A percentile compares a stretch with the other conserved stretches of the same genome.
Evolutionary conservation across 2,113 vertebrate species (phyloP).

Genomic region (Tragelaphus scriptus): DNA sequence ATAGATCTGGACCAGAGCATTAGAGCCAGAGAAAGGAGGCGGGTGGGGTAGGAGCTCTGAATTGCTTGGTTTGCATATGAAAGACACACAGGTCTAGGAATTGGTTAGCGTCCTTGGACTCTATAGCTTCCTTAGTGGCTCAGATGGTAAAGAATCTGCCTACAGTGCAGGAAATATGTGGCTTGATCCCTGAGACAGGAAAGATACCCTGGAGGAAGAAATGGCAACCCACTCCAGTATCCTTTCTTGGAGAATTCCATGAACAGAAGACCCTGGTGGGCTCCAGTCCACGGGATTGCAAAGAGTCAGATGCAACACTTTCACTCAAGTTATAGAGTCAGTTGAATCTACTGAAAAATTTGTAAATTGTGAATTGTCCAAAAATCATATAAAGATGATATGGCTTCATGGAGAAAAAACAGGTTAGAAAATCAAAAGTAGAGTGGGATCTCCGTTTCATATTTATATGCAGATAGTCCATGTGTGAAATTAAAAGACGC

Average conservation of each 20-base stretch:
- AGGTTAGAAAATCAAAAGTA: not conserved
- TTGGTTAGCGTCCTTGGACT: not conserved
- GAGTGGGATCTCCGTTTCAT: not conserved
- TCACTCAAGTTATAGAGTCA: not conserved
- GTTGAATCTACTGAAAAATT: not conserved
- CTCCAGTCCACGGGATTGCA: not conserved
- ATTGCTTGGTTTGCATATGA: not conserved
- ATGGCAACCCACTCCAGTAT: not conserved
- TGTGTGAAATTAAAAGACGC: too few species aligned
- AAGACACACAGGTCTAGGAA: not conserved
- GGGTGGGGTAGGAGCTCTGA: rapidly evolving
- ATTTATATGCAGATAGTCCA: not conserved
- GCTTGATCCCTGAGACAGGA: not conserved
- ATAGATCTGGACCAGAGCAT: not conserved
- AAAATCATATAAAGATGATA: not conserved
- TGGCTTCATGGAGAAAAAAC: not conserved
- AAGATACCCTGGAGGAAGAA: not conserved
- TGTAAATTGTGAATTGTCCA: not conserved
- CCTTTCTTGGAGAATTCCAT: not conserved
- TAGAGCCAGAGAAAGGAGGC: not conserved
- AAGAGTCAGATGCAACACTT: not conserved
- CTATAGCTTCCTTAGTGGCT: not conserved
- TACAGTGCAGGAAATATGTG: not conserved
- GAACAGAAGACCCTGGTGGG: not conserved
- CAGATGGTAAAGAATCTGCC: not conserved